Conservation (phyloP, 2,797 vertebrate genomes). For the Xenops minutus region DNA sequence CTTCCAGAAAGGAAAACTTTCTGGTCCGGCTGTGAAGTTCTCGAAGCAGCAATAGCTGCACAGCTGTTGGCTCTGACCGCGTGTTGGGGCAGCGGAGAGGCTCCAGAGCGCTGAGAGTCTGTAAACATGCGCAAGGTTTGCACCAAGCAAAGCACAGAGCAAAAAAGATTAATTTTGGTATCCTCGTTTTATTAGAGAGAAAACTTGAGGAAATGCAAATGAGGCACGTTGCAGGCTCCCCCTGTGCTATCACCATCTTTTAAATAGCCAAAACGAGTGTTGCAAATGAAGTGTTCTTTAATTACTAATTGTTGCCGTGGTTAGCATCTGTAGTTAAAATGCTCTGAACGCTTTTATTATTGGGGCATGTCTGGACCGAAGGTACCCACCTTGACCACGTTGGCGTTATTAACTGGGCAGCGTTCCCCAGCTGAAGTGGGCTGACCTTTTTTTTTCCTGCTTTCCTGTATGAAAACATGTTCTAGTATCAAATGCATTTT, state of each 20-base stretch:
- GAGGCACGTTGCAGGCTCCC: not conserved
- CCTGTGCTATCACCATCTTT: not conserved
- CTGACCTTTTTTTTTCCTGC: not conserved
- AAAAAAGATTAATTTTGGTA: not conserved
- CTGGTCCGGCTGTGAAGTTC: not conserved
- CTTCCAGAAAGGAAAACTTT: not conserved
- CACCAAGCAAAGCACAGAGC: not conserved
- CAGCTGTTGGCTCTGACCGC: not conserved
- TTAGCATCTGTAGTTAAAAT: not conserved
- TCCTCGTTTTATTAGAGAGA: not conserved
- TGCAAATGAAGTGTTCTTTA: not conserved
- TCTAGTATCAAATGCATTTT: not conserved
- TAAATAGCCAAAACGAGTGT: not conserved
- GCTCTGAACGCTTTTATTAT: not conserved
- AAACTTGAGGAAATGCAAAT: not conserved
- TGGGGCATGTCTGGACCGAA: not conserved
- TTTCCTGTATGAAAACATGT: not conserved
- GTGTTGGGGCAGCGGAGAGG: not conserved
- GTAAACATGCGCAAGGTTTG: not conserved
- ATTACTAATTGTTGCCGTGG: not conserved
- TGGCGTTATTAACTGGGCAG: not conserved
- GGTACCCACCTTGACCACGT: not conserved
- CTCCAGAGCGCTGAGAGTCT: not conserved
- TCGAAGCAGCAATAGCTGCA: not conserved
- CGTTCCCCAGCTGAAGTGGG: not conserved